A percentile compares a stretch with the other conserved stretches of the same genome.
phyloP scores from a whole-genome alignment of 2,888 invertebrate species.

The Nezara viridula region DNA sequence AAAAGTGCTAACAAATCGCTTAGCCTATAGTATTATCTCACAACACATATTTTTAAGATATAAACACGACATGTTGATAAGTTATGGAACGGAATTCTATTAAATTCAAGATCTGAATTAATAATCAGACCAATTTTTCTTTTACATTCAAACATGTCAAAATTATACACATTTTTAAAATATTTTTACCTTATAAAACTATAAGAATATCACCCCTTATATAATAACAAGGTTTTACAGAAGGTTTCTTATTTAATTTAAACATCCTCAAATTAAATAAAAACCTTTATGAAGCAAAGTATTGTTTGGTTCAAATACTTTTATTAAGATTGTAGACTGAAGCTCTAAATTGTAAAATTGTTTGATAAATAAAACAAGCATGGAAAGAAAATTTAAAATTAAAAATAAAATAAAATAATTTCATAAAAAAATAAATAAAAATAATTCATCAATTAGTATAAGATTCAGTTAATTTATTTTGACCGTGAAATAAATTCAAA shows the following conservation, averaged over 20 bases:
- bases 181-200: conserved; percentile 60
- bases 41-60: conserved; percentile 60
- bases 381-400: background rate
- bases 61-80: conserved; percentile 59
- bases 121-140: conserved; percentile 53
- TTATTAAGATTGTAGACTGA: background rate
- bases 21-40: conserved; percentile 56
- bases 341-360: conserved; percentile 20
- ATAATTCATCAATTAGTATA: background rate
- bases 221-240: conserved; percentile 54
- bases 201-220: conserved; percentile 62
- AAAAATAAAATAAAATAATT: background rate
- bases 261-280: conserved; percentile 6
- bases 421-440: conserved; percentile 1
- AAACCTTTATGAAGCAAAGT: conserved; percentile 12
- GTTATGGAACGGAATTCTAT: conserved; percentile 59
- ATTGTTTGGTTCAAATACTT: conserved; percentile 15
- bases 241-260: conserved; percentile 33
- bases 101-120: conserved; percentile 57
- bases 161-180: conserved; percentile 57
- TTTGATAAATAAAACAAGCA: conserved; percentile 2
- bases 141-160: conserved; percentile 55
- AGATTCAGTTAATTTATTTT: background rate
- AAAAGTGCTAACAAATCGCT: conserved; percentile 57
- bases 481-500: background rate